Base-by-base conservation (phyloP, 2,888 invertebrate genomes). In the Muscina levida region DNA sequence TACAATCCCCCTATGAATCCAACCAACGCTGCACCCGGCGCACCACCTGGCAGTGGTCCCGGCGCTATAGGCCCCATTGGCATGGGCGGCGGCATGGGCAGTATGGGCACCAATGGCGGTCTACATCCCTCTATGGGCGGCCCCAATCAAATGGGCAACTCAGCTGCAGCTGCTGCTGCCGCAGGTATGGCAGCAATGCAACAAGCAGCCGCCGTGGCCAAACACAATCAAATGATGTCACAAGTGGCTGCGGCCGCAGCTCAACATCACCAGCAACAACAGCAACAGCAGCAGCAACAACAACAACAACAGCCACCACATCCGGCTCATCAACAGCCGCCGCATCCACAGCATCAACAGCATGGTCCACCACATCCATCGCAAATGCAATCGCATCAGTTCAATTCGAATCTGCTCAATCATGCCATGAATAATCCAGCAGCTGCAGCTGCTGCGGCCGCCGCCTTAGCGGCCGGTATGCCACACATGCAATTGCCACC, bases 1-100 rank as follows among this genome's bases (percentile, higher is more conserved):
- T 95, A 95, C 91, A 93, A 94, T 89, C 91, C 94, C 87, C 89
- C 89, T 39, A 89, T 88, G 88, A 89, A 89, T 86, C 89, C 93
- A 15, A 84, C 83, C 24, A 89, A 88, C 82, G 86, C 88, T 11
- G 87, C 89, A 85, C 92, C 93, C 89, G 92, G 92, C 57, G 88
- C 85, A 59, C 87, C 87, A 65, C 90, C 93, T 6, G 88, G 88
- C 11, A 84, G 85, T 66, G 88, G 89, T 6, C 89, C 88, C 2
- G 89, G 90, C 3, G 83, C 88, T 86, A 86, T 92, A 87, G 87
- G 91, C 85, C 89, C 91, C 17, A 89, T 90, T 72, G 90, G 90
- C 26, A 88, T 91, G 92, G 91, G 89, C 59, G 87, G 90, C 87
- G 87, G 86, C 66, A 91, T 89, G 89, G 91, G 88, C 87, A 84